A percentile compares a stretch with the other conserved stretches of the same genome.
These are phyloP conservation scores for Halocynthia aurantium DNA, from an alignment of 23 tunicate genomes.

Conservation along the genomic window DNA sequence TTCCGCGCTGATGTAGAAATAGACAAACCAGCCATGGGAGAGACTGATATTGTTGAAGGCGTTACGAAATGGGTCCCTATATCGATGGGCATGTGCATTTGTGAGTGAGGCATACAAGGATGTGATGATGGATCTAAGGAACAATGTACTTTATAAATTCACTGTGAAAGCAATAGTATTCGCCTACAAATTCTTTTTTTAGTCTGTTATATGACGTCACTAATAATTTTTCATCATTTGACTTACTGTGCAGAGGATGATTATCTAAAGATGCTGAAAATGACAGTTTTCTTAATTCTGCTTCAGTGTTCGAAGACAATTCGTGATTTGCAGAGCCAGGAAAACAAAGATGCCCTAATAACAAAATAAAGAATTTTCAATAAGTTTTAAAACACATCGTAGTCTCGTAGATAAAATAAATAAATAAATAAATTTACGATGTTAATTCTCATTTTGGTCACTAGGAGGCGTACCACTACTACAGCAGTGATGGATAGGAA, in stretches of 20 bases:
- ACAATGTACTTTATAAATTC: neutral
- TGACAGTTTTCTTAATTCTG: neutral
- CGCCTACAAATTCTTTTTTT: neutral
- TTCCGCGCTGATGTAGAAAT: neutral
- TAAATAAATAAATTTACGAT: neutral
- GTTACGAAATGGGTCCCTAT: neutral
- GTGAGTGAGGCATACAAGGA: neutral
- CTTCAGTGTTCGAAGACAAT: neutral
- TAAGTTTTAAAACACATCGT: neutral
- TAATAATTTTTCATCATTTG: too few relatives aligned
- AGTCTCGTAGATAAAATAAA: neutral
- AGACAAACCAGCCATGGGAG: neutral
- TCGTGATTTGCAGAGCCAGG: constrained; percentile 2
- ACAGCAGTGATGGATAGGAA: too few relatives aligned
- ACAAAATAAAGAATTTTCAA: neutral
- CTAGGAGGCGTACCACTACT: too few relatives aligned
- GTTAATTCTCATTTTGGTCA: too few relatives aligned
- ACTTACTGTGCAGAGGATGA: neutral
- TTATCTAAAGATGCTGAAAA: neutral
- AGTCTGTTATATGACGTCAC: too few relatives aligned
- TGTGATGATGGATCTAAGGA: neutral
- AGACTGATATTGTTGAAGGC: neutral
- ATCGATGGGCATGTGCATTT: too few relatives aligned
- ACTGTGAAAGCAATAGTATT: neutral
- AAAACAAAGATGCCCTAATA: constrained; percentile 1